Evolutionary conservation across 1,140 invertebrate genomes (phyloP).

Genomic region (Anastatus disparis): DNA sequence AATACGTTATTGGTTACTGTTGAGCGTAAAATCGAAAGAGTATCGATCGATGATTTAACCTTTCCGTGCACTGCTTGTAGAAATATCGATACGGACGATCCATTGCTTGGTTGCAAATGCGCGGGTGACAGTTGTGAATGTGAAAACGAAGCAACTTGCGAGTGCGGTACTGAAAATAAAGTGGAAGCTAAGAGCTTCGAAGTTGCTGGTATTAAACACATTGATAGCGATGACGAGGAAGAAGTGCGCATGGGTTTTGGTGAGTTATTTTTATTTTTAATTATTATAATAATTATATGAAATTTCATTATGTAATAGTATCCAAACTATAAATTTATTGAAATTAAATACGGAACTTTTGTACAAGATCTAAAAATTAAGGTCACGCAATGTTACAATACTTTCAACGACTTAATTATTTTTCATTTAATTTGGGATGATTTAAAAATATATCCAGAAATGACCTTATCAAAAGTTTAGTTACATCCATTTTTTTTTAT

Average conservation of each 20-base stretch:
- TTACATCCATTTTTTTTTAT: too few species aligned
- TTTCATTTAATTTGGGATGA: too few species aligned
- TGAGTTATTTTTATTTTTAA: constrained; percentile 56
- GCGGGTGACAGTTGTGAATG: constrained; percentile 53
- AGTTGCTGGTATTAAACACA: constrained; percentile 76
- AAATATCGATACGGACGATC: constrained; percentile 67
- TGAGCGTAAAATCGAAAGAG: constrained; percentile 74
- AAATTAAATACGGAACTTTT: too few species aligned
- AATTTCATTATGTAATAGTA: too few species aligned
- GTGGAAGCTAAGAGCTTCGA: constrained; percentile 68
- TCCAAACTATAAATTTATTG: too few species aligned
- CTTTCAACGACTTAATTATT: too few species aligned
- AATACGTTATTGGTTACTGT: constrained; percentile 74
- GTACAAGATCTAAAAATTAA: too few species aligned
- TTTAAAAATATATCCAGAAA: too few species aligned
- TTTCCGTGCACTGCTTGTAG: constrained; percentile 71
- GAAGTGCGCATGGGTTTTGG: constrained; percentile 67
- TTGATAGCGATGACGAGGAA: constrained; percentile 78
- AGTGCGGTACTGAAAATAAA: neutral
- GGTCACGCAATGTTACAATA: too few species aligned
- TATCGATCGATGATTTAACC: constrained; percentile 73
- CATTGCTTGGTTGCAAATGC: constrained; percentile 61
- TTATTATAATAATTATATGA: too few species aligned
- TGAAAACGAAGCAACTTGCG: constrained; percentile 42
- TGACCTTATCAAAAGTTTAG: too few species aligned